Base-by-base conservation (phyloP, 2,113 vertebrate species). In the Grammomys dolichurus region DNA sequence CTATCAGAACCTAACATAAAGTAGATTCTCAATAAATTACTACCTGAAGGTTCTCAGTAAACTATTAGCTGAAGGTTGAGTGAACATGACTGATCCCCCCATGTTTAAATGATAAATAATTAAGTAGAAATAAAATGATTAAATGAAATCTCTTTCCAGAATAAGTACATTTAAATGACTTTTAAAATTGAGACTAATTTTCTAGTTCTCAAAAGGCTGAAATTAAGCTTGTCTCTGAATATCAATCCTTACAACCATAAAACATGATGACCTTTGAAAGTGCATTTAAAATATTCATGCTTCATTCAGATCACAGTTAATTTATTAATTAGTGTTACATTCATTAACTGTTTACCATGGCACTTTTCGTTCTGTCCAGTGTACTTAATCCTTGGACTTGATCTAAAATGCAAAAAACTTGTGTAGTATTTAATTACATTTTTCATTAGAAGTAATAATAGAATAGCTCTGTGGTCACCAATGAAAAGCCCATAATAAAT, bases 301-400 rank as follows among this genome's bases (percentile, higher is more conserved):
- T 95, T 96, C 92, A 97, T 94, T 97, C 93, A 96, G 72, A 48
- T 81, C 69, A 80, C 77, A 97, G 60, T 88, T 96, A 95, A 97
- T 97, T 97, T 96, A 96, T 81, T 97, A 97, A 96, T 97, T 97
- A 96, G 56, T 56, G 72, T 86, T 97, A 94, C 56, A 91, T 92
- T 82, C 95, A 97, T 97, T 97, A 95, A 75, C 81, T 96, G 72
- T 97, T 97, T 97, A 93, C 69, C 54, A 51, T 40, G n/a, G 46
- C 46, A 78, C 85, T 87, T 96, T 86, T 24, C 90, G 46, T 92
- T 96, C 87, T 90, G 70, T 89, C 90, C 70, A 87, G 40, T 90
- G 48, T 69, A 48, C 51, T 65, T 82, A 73, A 58, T 95, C 14
- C 40, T 94, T 58, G 58, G 51, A 77, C 17, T 77, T 89, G 46